phyloP scores from a whole-genome alignment of 2,888 invertebrate genomes.

The Phortica okadai region DNA sequence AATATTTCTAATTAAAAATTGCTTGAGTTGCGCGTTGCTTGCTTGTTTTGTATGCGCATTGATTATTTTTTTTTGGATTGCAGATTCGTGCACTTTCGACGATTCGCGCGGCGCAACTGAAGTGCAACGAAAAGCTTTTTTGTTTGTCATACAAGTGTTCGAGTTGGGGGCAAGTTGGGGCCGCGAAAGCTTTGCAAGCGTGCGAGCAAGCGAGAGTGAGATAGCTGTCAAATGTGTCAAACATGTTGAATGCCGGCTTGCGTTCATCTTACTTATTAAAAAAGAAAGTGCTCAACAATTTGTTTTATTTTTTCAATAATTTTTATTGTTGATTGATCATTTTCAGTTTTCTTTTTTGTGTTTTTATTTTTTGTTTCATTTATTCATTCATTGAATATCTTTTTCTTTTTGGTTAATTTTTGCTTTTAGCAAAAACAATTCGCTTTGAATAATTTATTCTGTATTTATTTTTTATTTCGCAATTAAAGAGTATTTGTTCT shows the following conservation, averaged over 20 bases:
- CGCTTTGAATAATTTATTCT: slow-evolving; percentile 22
- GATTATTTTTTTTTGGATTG: not conserved
- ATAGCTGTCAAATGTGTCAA: not conserved
- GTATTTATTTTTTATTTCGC: slow-evolving; percentile 36
- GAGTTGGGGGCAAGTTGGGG: not conserved
- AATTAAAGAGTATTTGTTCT: slow-evolving; percentile 33
- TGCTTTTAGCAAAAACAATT: slow-evolving; percentile 63
- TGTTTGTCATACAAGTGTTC: not conserved
- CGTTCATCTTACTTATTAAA: too few relatives aligned
- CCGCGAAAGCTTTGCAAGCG: not conserved
- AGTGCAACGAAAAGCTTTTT: not conserved
- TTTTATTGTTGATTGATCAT: slow-evolving; percentile 60
- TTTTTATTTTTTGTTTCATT: slow-evolving; percentile 50
- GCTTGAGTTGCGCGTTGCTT: not conserved
- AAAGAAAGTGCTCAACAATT: not conserved
- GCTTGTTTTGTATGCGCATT: not conserved
- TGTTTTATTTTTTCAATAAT: slow-evolving; percentile 49
- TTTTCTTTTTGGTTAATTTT: slow-evolving; percentile 57
- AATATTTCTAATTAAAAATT: not conserved
- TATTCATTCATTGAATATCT: slow-evolving; percentile 48
- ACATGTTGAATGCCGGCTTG: not conserved
- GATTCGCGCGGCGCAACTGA: not conserved
- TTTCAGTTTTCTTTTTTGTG: slow-evolving; percentile 45
- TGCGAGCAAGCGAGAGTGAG: not conserved
- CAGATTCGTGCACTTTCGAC: not conserved